Percentiles rank a stretch among this genome's conserved stretches.
Conservation (phyloP, 2,113 vertebrate species). For the Labrus mixtus region DNA sequence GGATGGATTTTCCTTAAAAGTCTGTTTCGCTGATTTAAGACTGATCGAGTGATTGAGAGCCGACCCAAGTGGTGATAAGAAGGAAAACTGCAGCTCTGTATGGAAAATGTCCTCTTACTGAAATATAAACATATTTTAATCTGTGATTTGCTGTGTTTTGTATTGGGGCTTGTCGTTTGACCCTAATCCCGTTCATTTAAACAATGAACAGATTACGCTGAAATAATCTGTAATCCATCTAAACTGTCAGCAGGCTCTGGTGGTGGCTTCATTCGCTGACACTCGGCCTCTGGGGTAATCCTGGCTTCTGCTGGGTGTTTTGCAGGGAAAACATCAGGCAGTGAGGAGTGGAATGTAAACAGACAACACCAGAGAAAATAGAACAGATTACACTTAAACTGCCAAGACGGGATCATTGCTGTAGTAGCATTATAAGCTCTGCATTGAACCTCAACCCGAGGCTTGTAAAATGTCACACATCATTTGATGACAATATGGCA, state of each 20-base stretch:
- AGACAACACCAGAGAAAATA: background rate
- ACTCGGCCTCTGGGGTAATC: slow-evolving; percentile 32
- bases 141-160: slow-evolving; percentile 23
- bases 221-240: slow-evolving; percentile 70
- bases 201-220: slow-evolving; percentile 66
- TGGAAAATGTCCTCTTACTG: slow-evolving; percentile 1
- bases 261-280: slow-evolving; percentile 19
- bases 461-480: slow-evolving; percentile 24
- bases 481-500: slow-evolving; percentile 11
- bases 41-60: slow-evolving; percentile 40
- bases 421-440: slow-evolving; percentile 3
- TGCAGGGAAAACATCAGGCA: slow-evolving; percentile 23
- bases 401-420: slow-evolving; percentile 7
- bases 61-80: slow-evolving; percentile 34
- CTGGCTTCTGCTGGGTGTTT: background rate
- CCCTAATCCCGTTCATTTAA: slow-evolving; percentile 61
- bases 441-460: background rate
- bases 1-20: slow-evolving; percentile 52
- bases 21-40: slow-evolving; percentile 53
- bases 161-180: slow-evolving; percentile 26
- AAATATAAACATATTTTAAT: slow-evolving; percentile 37
- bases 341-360: background rate
- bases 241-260: slow-evolving; percentile 55
- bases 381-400: slow-evolving; percentile 16
- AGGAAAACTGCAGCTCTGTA: background rate